Conservation (phyloP, 2,888 invertebrate genomes). For the Sinodicranocentrus sp. region DNA sequence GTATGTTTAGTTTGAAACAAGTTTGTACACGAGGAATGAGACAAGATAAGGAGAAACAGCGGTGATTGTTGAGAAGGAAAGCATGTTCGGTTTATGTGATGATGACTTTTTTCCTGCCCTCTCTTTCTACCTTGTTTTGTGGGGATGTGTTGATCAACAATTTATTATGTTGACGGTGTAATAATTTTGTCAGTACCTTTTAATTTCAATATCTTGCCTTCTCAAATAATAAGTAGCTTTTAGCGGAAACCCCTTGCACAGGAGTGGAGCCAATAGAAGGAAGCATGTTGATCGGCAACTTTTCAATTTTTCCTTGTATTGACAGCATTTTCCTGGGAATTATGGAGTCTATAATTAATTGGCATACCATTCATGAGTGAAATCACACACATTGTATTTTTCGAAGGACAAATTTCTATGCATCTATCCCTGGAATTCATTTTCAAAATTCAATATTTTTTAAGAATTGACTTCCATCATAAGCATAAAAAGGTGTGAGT, state of each 20-base stretch:
- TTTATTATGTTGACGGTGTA: conserved; percentile 67
- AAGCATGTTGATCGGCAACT: not conserved
- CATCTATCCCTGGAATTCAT: too few relatives aligned
- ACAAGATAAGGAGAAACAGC: not conserved
- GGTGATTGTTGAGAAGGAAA: not conserved
- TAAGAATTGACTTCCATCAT: too few relatives aligned
- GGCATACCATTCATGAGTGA: too few relatives aligned
- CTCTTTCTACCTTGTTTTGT: conserved; percentile 11
- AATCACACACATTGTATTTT: too few relatives aligned
- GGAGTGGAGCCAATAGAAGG: not conserved
- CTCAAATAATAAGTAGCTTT: conserved; percentile 31
- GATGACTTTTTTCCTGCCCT: too few relatives aligned
- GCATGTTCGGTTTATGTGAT: too few relatives aligned
- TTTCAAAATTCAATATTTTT: too few relatives aligned
- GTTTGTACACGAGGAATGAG: not conserved
- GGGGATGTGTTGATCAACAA: conserved; percentile 57
- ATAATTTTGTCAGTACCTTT: conserved; percentile 68
- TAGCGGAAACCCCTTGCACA: not conserved
- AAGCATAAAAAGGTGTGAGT: too few relatives aligned
- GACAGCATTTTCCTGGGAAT: too few relatives aligned
- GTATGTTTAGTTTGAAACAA: not conserved
- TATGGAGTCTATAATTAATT: too few relatives aligned
- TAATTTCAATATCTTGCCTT: conserved; percentile 54
- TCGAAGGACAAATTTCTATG: too few relatives aligned
- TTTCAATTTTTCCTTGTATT: too few relatives aligned